A percentile compares a stretch with the other conserved stretches of the same genome.
phyloP scores from a whole-genome alignment of 2,113 vertebrate species.

The Fukomys damarensis region DNA sequence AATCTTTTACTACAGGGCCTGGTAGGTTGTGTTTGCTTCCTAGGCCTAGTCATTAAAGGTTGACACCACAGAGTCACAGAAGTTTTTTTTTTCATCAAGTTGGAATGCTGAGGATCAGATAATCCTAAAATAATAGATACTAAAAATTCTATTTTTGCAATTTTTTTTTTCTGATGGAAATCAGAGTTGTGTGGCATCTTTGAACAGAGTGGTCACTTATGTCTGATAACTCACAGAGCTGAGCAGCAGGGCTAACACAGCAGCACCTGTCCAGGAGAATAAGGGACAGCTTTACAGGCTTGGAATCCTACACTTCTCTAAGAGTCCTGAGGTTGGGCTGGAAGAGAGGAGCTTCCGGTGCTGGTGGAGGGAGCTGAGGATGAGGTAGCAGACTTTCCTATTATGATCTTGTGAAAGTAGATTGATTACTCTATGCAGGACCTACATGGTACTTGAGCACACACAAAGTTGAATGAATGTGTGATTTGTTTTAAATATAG shows the following conservation, averaged over 20 bases:
- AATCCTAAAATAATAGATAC: not conserved
- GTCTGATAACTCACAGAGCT: not conserved
- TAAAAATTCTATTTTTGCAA: not conserved
- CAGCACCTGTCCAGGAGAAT: not conserved
- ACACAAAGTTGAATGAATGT: not conserved
- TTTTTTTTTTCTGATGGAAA: conserved; percentile 2
- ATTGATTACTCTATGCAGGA: not conserved
- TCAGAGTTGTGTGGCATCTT: not conserved
- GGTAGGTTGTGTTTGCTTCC: not conserved
- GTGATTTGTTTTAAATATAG: not conserved
- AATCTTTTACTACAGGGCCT: not conserved
- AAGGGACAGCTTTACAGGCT: not conserved
- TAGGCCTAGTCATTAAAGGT: not conserved
- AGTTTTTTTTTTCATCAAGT: not conserved
- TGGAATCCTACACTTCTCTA: not conserved
- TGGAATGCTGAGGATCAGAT: not conserved
- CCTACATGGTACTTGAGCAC: not conserved
- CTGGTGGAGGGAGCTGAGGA: not conserved
- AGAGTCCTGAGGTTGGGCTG: not conserved
- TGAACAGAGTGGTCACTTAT: not conserved
- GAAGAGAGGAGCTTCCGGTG: not conserved
- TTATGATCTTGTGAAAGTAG: not conserved
- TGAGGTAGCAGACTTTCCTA: not conserved
- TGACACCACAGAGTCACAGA: not conserved
- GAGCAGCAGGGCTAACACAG: not conserved